Base-by-base conservation (phyloP, 1,140 invertebrate species). In the Monomorium pharaonis region DNA sequence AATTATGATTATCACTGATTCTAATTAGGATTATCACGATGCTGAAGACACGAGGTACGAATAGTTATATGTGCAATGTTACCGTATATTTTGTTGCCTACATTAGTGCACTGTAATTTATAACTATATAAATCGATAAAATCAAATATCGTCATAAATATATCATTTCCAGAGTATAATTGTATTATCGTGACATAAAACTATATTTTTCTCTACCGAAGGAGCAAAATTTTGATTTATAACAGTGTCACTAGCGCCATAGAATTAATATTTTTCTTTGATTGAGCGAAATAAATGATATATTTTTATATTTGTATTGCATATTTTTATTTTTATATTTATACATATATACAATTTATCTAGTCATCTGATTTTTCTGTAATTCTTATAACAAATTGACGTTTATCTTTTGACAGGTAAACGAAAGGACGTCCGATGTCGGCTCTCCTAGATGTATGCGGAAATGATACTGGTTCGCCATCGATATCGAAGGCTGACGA, bases 401-500 rank as follows among this genome's bases (percentile, higher is more conserved):
- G 9, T 54, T 72, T 21, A 27, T 37, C 42, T 65, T 77, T 49
- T 9, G 6, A 14, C 37, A 84, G 60, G 33, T 76, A 49, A n/a
- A 49, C 67, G 12, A 14, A 67, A 47, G 60, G 44, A 62, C n/a
- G 18, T 65, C 24, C 37, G 37, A 87, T 87, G 89, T 90, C 89
- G 47, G 86, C 60, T 49, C 69, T 88, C 58, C 74, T 90, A 49
- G 84, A 90, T 30, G 37, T 80, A 10, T 90, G 77, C 24, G 86
- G 88, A 56, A 90, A 90, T 84, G 88, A 88, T 16, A 88, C 89
- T 9, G 89, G 86, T 10, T 94, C 94, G 24, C 92, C 94, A n/a
- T 94, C 94, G 49, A 94, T 94, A 90, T 94, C 94, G 7, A 94
- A 93, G 70, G 89, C 92, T 9, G 94, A 95, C 60, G 94, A 95